Conservation (phyloP, 2,888 invertebrate species). For the Cryptocheilus praepositus region DNA sequence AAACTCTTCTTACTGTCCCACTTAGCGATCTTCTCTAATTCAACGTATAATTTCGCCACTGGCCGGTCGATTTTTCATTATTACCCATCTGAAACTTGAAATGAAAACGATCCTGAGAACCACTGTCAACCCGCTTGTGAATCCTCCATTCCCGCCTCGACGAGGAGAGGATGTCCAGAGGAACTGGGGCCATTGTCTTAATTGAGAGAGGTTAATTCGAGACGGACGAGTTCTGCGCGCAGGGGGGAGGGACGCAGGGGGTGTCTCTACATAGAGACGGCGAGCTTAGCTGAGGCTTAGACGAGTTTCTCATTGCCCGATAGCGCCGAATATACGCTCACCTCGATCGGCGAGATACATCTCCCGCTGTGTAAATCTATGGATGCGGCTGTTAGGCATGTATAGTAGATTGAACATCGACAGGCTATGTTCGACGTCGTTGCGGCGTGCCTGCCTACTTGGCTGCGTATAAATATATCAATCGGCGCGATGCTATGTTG, state of each 20-base stretch:
- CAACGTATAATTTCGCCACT: too few relatives aligned
- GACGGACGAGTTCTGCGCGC: constrained; percentile 53
- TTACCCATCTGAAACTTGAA: neutral
- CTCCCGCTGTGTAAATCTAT: neutral
- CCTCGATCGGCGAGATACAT: constrained; percentile 3
- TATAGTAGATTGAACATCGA: too few relatives aligned
- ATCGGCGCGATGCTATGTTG: too few relatives aligned
- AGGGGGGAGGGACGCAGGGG: too few relatives aligned
- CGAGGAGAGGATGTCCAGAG: constrained; percentile 48
- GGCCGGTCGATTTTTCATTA: too few relatives aligned
- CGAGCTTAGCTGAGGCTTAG: constrained; percentile 51
- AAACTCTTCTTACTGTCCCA: too few relatives aligned
- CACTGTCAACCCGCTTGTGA: constrained; percentile 23
- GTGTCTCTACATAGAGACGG: constrained; percentile 42
- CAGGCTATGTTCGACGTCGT: too few relatives aligned
- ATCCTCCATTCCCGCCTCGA: constrained; percentile 49
- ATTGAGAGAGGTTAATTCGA: constrained; percentile 60
- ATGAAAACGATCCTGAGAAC: constrained; percentile 19
- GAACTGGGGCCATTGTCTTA: constrained; percentile 53
- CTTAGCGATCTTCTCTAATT: too few relatives aligned
- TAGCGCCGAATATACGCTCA: constrained; percentile 26
- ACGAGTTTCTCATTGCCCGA: constrained; percentile 43
- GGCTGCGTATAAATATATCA: too few relatives aligned
- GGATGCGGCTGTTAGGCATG: too few relatives aligned
- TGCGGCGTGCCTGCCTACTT: too few relatives aligned